Base-by-base conservation (phyloP, 2,888 invertebrate genomes). In the Pammene aurita region DNA sequence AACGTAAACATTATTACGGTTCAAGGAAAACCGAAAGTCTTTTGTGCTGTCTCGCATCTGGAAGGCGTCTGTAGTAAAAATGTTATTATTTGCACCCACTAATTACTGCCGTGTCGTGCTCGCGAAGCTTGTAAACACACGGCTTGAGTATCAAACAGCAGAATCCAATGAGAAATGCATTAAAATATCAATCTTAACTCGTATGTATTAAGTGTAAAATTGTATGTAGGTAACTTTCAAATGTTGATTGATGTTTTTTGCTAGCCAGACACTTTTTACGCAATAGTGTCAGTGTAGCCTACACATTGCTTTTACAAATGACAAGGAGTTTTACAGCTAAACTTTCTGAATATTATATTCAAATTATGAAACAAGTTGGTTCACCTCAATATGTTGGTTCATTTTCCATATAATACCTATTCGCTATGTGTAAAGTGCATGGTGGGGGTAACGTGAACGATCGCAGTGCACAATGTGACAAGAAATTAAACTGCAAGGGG, bases 31-130 rank as follows among this genome's bases (percentile, higher is more conserved):
- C 52, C 52, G 62, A 42, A 58, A 52, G 44, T 35, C 67, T 68
- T 68, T 63, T 68, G 68, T 64, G 57, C 50, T 56, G 67, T 67
- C 68, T 64, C 52, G 14, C 52, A 63, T 68, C 63, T 68, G 68
- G 63, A 52, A 58, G 26, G 50, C 50, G 63, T 68, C 68, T 58
- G 57, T 52, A 44, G 44, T 44, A 42, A 63, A 63, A 58, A 64
- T 54, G 38, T 58, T 58, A 68, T 68, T 66, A 62, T 41, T 62
- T 52, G 61, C 41, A 34, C 18, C 58, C 58, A 50, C 58, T 68
- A 68, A 64, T 64, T 57, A 50, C 63, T 57, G 57, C 26, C 63
- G 67, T 42, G 7, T 42, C 42, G 18, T 62, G 46, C 41, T 55
- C 16, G 67, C 26, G 34, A 10, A 9, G 42, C 48, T 52, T 56